Base-by-base conservation (phyloP, 2,797 vertebrate genomes). In the Babyrousa celebensis region DNA sequence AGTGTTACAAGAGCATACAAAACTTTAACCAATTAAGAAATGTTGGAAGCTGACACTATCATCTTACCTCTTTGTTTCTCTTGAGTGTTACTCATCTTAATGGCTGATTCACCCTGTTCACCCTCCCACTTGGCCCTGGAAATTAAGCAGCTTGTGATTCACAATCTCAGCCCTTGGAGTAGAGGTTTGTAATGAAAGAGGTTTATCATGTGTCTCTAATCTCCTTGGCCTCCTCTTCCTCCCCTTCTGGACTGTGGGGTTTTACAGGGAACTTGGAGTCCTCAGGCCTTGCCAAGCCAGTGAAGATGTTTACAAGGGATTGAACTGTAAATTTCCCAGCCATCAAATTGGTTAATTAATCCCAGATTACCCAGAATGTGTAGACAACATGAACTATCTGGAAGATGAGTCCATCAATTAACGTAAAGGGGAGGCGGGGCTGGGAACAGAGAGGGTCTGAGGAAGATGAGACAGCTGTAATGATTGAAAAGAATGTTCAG, bases 111-210 rank as follows among this genome's bases (percentile, higher is more conserved):
- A 63, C 11, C 58, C 3, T 58, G 32, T 6, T 17, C 36, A 72
- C 14, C 27, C 68, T 89, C 58, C 77, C 11, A 68, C 43, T 83
- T 83, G 70, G 20, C 82, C 72, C 21, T 17, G 32, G 60, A 77
- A 65, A 68, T 11, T 67, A 77, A 86, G 58, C 52, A 65, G 9
- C 68, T 74, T 60, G 43, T 70, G 52, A 95, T 82, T 94, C 93
- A 72, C 18, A 58, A 6, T 63, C 88, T 93, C n/a, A 56, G 78
- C 72, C 63, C 40, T 89, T 79, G 67, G 70, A 72, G 48, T 74
- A 77, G 43, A 83, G 70, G 62, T 78, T 78, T 82, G 4, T 72
- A 78, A 68, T 86, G 48, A 43, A 85, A 43, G 36, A 18, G n/a
- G 29, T 82, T 79, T 92, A 75, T 65, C 54, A 56, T 9, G 12